Evolutionary conservation across 2,888 invertebrate species (phyloP).

Genomic region (Platypus cylindrus): DNA sequence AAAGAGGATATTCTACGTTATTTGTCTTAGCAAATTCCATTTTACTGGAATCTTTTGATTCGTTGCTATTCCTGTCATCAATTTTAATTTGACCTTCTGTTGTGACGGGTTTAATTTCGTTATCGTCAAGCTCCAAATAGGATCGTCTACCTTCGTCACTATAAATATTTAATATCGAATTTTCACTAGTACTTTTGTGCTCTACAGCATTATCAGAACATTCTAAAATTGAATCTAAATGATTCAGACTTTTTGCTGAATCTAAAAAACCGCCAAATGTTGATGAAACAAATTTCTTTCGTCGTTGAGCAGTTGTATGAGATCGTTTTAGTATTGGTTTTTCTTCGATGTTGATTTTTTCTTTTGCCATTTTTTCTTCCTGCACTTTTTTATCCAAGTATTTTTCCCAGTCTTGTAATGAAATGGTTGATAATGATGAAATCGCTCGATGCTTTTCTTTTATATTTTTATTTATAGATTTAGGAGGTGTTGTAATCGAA

Average conservation of each 20-base stretch:
- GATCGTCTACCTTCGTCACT: slow-evolving; percentile 1
- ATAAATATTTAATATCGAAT: slow-evolving; percentile 3
- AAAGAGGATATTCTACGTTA: too few species aligned
- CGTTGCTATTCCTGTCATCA: too few species aligned
- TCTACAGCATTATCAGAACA: slow-evolving; percentile 1
- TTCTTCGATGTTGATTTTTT: slow-evolving; percentile 3
- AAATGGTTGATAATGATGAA: slow-evolving; percentile 18
- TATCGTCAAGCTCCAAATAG: too few species aligned
- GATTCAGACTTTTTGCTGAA: slow-evolving; percentile 4
- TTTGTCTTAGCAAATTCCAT: too few species aligned
- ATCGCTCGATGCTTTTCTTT: slow-evolving; percentile 15
- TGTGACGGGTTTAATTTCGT: too few species aligned
- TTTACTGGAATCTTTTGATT: too few species aligned
- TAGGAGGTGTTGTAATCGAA: background rate
- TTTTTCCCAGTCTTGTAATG: slow-evolving; percentile 22
- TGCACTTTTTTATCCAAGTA: slow-evolving; percentile 16
- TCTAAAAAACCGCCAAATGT: slow-evolving; percentile 22
- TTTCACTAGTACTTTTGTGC: slow-evolving; percentile 2
- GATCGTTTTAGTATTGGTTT: slow-evolving; percentile 14
- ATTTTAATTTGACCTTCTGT: too few species aligned
- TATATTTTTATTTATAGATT: slow-evolving; percentile 4
- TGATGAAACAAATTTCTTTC: slow-evolving; percentile 21
- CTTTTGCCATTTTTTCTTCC: slow-evolving; percentile 5
- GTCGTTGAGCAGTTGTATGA: slow-evolving; percentile 13
- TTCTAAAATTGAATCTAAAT: slow-evolving; percentile 13